These are phyloP conservation scores for Aricia agestis DNA, from an alignment of 1,140 invertebrate species.

Conservation along the genomic window DNA sequence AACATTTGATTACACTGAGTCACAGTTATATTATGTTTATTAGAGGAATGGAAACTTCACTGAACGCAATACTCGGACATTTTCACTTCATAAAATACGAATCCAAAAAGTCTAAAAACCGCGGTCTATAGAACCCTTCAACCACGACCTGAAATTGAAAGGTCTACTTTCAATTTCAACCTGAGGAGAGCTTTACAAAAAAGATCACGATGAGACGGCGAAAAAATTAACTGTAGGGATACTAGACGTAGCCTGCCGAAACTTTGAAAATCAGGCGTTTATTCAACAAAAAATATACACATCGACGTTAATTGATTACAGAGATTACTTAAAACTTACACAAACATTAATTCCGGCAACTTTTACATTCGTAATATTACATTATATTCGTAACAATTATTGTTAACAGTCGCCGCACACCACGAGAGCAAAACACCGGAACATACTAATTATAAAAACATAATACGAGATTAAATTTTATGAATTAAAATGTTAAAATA, in stretches of 20 bases:
- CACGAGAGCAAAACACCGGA: neutral
- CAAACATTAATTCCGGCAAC: neutral
- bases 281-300: neutral
- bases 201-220: neutral
- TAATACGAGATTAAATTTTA: neutral
- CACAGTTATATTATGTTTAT: neutral
- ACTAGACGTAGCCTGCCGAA: no score
- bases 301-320: neutral
- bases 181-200: neutral
- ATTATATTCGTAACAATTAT: slow-evolving; percentile 1
- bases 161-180: neutral
- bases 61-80: neutral
- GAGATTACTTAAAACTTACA: neutral
- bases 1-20: neutral
- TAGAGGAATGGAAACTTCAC: neutral
- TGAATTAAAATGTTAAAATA: neutral
- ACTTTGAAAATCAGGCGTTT: no score
- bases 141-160: neutral
- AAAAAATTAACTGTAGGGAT: neutral
- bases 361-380: slow-evolving; percentile 3
- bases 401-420: neutral
- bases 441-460: neutral
- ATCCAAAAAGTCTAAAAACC: neutral
- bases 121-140: neutral
- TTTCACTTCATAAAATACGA: neutral